These are phyloP conservation scores for Osmoderma eremita DNA, from an alignment of 2,888 invertebrate species.

Conservation along the genomic window DNA sequence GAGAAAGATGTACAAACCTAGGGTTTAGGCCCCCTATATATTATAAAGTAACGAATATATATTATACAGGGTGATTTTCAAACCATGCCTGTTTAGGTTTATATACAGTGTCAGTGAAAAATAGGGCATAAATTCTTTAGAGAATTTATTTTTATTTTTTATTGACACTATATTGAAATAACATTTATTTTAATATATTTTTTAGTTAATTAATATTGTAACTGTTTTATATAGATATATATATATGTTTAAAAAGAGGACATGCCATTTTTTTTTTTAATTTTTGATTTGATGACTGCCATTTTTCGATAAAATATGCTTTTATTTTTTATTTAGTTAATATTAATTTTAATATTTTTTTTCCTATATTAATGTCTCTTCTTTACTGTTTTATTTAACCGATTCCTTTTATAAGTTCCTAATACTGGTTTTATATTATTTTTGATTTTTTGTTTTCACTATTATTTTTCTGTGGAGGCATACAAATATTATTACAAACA, in stretches of 20 bases:
- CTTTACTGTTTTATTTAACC: too few relatives aligned
- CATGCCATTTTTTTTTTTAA: constrained; percentile 51
- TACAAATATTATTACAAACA: constrained; percentile 13
- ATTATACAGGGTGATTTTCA: constrained; percentile 29
- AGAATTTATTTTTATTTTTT: too few relatives aligned
- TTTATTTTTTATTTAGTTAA: constrained; percentile 42
- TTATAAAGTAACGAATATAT: constrained; percentile 6
- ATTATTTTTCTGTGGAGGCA: not conserved
- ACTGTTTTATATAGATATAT: constrained; percentile 25
- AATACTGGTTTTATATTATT: constrained; percentile 19
- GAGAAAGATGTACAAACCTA: constrained; percentile 20
- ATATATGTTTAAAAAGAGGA: constrained; percentile 34
- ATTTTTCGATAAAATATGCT: constrained; percentile 45
- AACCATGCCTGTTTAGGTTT: constrained; percentile 12
- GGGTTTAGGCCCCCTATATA: not conserved
- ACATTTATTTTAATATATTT: not conserved
- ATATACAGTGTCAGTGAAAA: too few relatives aligned
- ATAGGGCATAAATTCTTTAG: too few relatives aligned
- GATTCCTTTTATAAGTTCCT: constrained; percentile 30
- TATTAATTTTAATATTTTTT: constrained; percentile 10
- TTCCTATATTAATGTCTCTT: constrained; percentile 1
- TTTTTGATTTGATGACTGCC: constrained; percentile 51
- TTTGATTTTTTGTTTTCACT: constrained; percentile 13
- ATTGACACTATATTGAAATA: too few relatives aligned
- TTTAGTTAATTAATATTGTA: constrained; percentile 12